Evolutionary conservation across 2,113 vertebrate species (phyloP).

Genomic region (Apteryx owenii): DNA sequence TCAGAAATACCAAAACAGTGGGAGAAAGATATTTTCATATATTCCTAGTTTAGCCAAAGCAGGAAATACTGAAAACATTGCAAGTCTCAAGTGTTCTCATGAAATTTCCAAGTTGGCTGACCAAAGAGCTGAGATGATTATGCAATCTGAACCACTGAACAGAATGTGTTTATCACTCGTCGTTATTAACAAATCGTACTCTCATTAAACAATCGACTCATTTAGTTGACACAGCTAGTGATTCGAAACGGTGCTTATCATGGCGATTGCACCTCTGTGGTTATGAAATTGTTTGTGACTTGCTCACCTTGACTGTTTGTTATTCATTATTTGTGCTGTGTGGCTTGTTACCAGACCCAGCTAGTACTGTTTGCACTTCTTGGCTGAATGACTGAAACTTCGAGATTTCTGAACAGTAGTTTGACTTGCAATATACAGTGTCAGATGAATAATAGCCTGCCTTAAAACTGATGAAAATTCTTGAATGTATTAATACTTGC

Average conservation of each 20-base stretch:
- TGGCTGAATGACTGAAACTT: background rate
- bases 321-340: background rate
- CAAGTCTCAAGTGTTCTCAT: background rate
- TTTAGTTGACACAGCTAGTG: background rate
- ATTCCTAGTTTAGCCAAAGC: background rate
- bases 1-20: background rate
- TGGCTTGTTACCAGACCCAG: background rate
- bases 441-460: background rate
- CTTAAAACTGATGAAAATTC: background rate
- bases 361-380: background rate
- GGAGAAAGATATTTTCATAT: background rate
- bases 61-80: background rate
- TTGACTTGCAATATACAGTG: background rate
- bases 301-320: background rate
- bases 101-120: background rate
- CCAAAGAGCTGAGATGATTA: background rate
- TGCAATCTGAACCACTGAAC: background rate
- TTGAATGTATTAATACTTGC: background rate
- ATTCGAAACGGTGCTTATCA: background rate
- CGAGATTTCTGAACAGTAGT: background rate
- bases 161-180: background rate
- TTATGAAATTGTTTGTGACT: constrained; percentile 16
- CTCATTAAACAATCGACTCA: background rate
- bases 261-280: background rate
- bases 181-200: background rate